phyloP scores from a whole-genome alignment of 2,113 vertebrate genomes.

The Lycocorax pyrrhopterus region DNA sequence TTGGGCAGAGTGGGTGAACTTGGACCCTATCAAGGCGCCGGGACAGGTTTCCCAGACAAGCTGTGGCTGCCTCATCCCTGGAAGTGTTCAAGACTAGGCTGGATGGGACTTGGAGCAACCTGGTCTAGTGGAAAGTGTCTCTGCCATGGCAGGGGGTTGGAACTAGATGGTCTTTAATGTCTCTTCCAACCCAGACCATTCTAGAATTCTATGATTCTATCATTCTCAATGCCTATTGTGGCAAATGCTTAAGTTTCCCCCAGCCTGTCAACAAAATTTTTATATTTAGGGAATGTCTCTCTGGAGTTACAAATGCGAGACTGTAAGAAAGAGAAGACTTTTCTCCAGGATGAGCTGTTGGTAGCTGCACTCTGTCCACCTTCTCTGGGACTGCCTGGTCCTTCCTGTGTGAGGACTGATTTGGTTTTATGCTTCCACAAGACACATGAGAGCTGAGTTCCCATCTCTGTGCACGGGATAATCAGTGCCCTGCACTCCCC shows the following conservation, averaged over 20 bases:
- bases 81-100: neutral
- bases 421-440: neutral
- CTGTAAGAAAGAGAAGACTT: neutral
- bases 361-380: neutral
- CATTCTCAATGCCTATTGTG: neutral
- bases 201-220: neutral
- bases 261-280: neutral
- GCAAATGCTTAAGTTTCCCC: neutral
- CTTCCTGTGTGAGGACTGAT: neutral
- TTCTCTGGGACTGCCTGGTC: neutral
- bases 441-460: neutral
- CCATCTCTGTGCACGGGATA: neutral
- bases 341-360: neutral
- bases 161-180: neutral
- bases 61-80: neutral
- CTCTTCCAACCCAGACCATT: neutral
- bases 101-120: neutral
- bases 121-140: neutral
- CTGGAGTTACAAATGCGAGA: neutral
- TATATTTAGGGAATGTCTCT: neutral
- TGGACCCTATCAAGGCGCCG: fast-evolving
- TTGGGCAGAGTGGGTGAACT: neutral
- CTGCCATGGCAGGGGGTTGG: neutral
- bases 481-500: neutral
- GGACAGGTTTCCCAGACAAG: neutral